These are phyloP conservation scores for Probosciger aterrimus DNA, from an alignment of 2,113 vertebrate genomes.

Conservation along the genomic window DNA sequence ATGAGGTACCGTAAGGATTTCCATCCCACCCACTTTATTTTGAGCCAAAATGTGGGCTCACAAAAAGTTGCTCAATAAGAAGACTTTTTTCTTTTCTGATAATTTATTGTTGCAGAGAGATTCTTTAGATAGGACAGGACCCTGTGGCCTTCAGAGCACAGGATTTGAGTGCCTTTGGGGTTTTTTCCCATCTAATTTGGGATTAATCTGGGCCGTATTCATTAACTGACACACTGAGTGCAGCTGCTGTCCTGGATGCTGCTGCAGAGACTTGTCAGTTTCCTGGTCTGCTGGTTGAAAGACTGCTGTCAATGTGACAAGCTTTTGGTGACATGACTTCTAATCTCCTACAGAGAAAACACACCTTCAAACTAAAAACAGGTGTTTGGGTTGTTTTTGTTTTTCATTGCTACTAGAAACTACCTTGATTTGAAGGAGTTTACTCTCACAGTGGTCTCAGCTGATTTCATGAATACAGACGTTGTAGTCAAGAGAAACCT, in stretches of 20 bases:
- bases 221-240: not conserved
- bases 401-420: not conserved
- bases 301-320: not conserved
- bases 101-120: not conserved
- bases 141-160: not conserved
- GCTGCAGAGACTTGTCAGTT: not conserved
- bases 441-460: not conserved
- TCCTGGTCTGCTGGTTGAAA: not conserved
- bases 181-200: not conserved
- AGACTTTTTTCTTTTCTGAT: not conserved
- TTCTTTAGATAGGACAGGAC: not conserved
- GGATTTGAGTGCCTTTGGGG: not conserved
- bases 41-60: not conserved
- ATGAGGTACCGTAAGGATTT: not conserved
- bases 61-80: not conserved
- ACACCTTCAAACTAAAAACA: not conserved
- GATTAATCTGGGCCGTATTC: no score
- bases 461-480: not conserved
- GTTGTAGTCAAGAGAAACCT: not conserved
- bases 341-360: not conserved
- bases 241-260: not conserved
- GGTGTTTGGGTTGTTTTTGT: not conserved
- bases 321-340: not conserved
- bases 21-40: not conserved
- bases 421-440: not conserved